A percentile compares a stretch with the other conserved stretches of the same genome.
Evolutionary conservation across 2,797 vertebrate genomes (phyloP).

Genomic region (Nyctibius grandis): DNA sequence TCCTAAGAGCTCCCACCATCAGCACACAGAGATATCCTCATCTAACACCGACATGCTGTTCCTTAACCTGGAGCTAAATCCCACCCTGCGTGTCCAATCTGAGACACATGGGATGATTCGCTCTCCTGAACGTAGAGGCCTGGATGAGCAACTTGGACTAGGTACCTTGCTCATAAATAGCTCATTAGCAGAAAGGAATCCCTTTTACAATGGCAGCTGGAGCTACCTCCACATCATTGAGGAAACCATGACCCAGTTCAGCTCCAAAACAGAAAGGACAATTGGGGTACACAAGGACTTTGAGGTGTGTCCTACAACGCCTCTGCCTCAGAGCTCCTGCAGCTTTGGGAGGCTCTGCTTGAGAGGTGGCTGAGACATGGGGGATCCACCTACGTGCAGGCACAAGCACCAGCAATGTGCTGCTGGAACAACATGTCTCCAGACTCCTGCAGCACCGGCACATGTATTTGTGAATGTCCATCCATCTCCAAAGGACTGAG

Average conservation of each 20-base stretch:
- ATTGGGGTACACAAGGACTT: neutral
- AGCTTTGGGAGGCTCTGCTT: neutral
- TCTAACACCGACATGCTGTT: neutral
- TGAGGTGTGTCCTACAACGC: neutral
- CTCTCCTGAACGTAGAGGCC: neutral
- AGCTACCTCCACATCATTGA: neutral
- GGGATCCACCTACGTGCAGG: neutral
- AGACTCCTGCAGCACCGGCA: neutral
- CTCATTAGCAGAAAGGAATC: neutral
- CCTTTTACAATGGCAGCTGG: neutral
- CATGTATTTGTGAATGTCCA: fast-evolving
- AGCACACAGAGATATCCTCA: neutral
- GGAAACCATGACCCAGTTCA: neutral
- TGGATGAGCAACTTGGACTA: neutral
- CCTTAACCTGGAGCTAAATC: neutral
- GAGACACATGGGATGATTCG: neutral
- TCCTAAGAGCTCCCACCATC: neutral
- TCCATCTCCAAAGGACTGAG: neutral
- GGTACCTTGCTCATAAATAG: neutral
- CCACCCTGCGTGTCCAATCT: neutral
- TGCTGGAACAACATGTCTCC: neutral
- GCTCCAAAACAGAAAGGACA: neutral
- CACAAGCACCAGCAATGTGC: neutral
- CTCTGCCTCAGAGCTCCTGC: neutral
- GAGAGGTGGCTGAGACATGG: neutral